These are phyloP conservation scores for Melanostigma gelatinosum DNA, from an alignment of 2,113 vertebrate species.

Conservation along the genomic window DNA sequence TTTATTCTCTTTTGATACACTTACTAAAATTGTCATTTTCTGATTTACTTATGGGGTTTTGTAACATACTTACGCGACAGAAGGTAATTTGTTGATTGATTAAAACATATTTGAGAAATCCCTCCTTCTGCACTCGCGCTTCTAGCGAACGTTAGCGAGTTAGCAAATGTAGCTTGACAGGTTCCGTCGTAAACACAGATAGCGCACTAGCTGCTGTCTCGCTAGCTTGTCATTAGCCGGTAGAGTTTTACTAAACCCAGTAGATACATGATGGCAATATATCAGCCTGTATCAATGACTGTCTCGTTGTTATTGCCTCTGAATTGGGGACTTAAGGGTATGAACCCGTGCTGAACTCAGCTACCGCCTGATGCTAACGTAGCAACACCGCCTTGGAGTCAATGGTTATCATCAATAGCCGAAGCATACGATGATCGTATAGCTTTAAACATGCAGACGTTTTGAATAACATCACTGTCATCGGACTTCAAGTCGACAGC, in stretches of 20 bases:
- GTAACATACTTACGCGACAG: background rate
- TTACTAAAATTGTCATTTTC: slow-evolving; percentile 57
- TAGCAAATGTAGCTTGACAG: slow-evolving; percentile 68
- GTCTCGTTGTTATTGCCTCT: background rate
- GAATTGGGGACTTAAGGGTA: background rate
- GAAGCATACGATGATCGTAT: background rate
- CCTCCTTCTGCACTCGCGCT: background rate
- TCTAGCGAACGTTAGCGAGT: slow-evolving; percentile 9
- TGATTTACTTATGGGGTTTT: background rate
- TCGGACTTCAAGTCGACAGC: too few relatives aligned
- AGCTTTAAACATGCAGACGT: background rate
- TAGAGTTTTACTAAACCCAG: background rate
- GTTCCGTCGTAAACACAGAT: slow-evolving; percentile 51
- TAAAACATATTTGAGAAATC: slow-evolving; percentile 4
- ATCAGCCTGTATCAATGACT: background rate
- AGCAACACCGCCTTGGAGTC: background rate
- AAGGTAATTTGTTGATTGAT: background rate
- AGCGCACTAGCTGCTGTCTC: slow-evolving; percentile 36
- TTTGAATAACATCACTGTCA: background rate
- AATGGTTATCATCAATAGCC: background rate
- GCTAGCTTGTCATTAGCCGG: background rate
- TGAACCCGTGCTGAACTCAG: background rate
- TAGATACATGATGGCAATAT: accelerated
- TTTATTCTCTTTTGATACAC: slow-evolving; percentile 36
- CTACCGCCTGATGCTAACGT: background rate